Conservation (phyloP, 1,140 invertebrate genomes). For the Drosophila sproati region DNA sequence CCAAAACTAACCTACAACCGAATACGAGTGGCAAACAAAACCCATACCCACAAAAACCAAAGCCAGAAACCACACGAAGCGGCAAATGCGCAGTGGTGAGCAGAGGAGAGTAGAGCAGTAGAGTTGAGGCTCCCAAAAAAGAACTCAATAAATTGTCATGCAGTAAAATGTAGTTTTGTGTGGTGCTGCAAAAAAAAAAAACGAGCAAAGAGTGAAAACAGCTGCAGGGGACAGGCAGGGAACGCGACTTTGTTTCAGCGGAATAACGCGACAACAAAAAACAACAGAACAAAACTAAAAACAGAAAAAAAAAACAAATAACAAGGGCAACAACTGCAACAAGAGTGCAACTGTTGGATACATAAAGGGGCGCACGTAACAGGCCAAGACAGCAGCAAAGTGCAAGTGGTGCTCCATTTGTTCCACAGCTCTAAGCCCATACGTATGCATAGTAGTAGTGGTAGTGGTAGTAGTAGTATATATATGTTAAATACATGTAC, state of each 20-base stretch:
- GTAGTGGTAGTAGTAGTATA: neutral
- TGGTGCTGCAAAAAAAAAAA: constrained; percentile 34
- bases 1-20: constrained; percentile 47
- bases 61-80: constrained; percentile 46
- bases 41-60: constrained; percentile 9
- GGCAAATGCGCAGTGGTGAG: constrained; percentile 36
- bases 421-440: neutral
- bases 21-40: constrained; percentile 40
- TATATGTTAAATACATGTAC: constrained; percentile 4
- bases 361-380: constrained; percentile 62
- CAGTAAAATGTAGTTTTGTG: constrained; percentile 76
- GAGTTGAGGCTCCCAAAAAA: constrained; percentile 36
- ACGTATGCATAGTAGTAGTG: neutral
- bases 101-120: neutral
- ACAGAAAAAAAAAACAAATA: constrained; percentile 1
- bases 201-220: constrained; percentile 25
- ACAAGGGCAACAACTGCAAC: constrained; percentile 19
- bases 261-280: constrained; percentile 54
- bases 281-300: constrained; percentile 16
- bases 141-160: constrained; percentile 83
- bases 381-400: constrained; percentile 75
- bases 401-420: constrained; percentile 41
- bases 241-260: constrained; percentile 76
- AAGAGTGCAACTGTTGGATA: constrained; percentile 35
- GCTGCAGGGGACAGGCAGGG: constrained; percentile 43